These are phyloP conservation scores for Perodicticus potto DNA, from an alignment of 2,797 vertebrate genomes.

Conservation along the genomic window DNA sequence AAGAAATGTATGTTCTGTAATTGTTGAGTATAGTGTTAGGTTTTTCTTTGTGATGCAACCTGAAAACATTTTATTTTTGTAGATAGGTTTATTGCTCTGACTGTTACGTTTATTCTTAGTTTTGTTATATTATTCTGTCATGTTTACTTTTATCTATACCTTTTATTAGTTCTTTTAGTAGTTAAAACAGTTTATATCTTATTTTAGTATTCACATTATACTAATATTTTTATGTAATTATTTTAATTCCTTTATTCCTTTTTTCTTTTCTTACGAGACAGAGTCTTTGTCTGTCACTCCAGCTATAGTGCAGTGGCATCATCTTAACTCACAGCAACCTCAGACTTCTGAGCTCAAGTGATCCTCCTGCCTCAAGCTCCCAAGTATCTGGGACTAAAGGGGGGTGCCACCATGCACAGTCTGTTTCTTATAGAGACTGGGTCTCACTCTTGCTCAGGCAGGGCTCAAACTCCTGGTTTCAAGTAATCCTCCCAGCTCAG, in stretches of 20 bases:
- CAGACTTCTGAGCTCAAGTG: not conserved
- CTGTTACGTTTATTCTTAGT: conserved; percentile 15
- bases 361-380: not conserved
- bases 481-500: no score
- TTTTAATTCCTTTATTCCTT: conserved; percentile 1
- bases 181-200: not conserved
- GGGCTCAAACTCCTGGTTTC: no score
- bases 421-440: no score
- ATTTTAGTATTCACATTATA: not conserved
- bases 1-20: not conserved
- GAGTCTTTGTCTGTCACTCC: not conserved
- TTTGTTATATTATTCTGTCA: not conserved
- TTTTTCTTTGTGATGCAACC: not conserved
- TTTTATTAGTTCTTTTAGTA: conserved; percentile 38
- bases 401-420: no score
- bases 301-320: not conserved
- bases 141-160: conserved; percentile 24
- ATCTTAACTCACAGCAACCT: not conserved
- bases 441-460: no score
- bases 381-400: no score
- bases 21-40: not conserved
- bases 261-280: not conserved
- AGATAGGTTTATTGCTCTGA: not conserved
- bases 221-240: not conserved
- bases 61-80: conserved; percentile 41